phyloP scores from a whole-genome alignment of 2,797 vertebrate genomes.

The Poeciliopsis turneri region DNA sequence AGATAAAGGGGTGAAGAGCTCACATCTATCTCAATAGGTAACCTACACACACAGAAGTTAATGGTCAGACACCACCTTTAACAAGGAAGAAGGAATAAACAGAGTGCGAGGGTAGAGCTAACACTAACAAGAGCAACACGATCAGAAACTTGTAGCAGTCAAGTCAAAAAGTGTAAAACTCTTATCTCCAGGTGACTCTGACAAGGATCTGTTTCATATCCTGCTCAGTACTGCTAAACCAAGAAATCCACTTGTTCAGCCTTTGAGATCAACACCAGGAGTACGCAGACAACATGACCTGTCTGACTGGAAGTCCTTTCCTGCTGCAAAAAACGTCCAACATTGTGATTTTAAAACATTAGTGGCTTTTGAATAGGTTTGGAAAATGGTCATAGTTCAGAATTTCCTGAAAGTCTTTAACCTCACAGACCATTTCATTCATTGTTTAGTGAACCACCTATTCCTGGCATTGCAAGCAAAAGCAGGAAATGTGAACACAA shows the following conservation, averaged over 20 bases:
- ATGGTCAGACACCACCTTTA: neutral
- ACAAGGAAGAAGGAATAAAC: neutral
- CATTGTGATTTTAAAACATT: neutral
- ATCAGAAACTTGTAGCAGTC: neutral
- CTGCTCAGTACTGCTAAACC: neutral
- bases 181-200: neutral
- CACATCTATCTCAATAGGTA: neutral
- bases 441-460: neutral
- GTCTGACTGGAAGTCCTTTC: neutral
- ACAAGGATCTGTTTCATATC: conserved; percentile 2
- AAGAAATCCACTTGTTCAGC: conserved; percentile 11
- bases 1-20: neutral
- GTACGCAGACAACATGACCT: neutral
- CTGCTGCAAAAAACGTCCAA: neutral
- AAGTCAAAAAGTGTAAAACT: neutral
- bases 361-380: neutral
- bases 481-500: neutral
- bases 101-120: neutral
- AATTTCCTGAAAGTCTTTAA: neutral
- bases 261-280: conserved; percentile 17
- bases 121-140: neutral
- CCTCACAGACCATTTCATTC: neutral
- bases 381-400: neutral
- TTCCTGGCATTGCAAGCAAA: neutral
- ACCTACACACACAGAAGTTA: no score